phyloP scores from a whole-genome alignment of 2,888 invertebrate species.

The Cactoblastis cactorum region DNA sequence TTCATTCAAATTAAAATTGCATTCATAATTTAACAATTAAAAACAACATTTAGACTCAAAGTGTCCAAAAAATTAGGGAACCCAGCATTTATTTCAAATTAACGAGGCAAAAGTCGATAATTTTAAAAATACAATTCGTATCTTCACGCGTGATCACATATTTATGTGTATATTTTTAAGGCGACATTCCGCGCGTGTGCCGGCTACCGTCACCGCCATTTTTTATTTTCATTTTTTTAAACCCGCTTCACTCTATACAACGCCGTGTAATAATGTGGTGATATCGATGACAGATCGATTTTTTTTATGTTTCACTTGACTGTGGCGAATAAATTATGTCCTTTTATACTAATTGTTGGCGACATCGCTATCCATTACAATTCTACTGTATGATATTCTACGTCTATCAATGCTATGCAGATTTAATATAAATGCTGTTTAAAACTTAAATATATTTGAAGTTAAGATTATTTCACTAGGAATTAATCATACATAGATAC shows the following conservation, averaged over 20 bases:
- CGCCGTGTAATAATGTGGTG: constrained; percentile 8
- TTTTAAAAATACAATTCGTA: too few relatives aligned
- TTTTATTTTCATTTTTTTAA: constrained; percentile 11
- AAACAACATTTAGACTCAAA: too few relatives aligned
- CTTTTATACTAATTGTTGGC: background rate
- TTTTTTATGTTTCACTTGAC: background rate
- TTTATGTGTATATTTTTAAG: constrained; percentile 21
- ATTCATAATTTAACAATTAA: too few relatives aligned
- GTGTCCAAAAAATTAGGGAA: too few relatives aligned
- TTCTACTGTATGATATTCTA: background rate
- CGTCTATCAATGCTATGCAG: background rate
- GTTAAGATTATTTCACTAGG: too few relatives aligned
- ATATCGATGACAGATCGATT: constrained; percentile 9
- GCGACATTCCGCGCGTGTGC: constrained; percentile 34
- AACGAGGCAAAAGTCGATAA: too few relatives aligned
- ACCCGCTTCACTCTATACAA: background rate
- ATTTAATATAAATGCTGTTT: too few relatives aligned
- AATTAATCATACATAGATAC: too few relatives aligned
- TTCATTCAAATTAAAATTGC: too few relatives aligned
- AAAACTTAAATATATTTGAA: too few relatives aligned
- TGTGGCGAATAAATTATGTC: background rate
- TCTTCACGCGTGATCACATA: background rate
- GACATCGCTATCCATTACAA: background rate
- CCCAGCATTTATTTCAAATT: too few relatives aligned
- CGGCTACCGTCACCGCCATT: constrained; percentile 29